phyloP scores from a whole-genome alignment of 2,888 invertebrate species.

The Parasteatoda lunata region DNA sequence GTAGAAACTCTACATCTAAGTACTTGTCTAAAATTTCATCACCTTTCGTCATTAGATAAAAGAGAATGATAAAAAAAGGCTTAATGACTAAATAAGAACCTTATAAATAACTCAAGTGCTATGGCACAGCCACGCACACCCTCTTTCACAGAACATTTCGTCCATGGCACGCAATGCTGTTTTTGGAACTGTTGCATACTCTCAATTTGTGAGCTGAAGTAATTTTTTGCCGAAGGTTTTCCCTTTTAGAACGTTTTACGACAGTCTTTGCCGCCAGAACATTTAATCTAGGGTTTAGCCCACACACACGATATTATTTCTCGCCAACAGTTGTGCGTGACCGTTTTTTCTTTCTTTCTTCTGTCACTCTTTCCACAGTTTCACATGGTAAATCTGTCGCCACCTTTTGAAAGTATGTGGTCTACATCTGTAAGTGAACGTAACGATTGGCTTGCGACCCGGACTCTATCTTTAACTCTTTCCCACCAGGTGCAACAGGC shows the following conservation, averaged over 20 bases:
- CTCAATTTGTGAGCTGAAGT: neutral
- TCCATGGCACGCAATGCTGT: neutral
- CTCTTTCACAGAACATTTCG: neutral
- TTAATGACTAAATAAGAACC: conserved; percentile 8
- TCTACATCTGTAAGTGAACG: too few species aligned
- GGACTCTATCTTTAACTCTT: too few species aligned
- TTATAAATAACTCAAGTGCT: conserved; percentile 23
- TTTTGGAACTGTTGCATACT: neutral
- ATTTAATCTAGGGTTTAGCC: neutral
- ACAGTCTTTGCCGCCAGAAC: neutral
- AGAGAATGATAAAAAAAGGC: neutral
- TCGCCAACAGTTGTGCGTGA: conserved; percentile 1
- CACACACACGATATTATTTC: neutral
- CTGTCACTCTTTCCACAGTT: too few species aligned
- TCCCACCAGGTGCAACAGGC: too few species aligned
- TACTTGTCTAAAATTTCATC: too few species aligned
- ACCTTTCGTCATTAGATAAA: neutral
- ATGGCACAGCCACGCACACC: neutral
- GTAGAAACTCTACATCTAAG: too few species aligned
- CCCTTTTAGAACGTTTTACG: neutral
- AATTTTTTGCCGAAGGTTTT: neutral
- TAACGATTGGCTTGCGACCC: too few species aligned
- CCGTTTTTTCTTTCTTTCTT: neutral
- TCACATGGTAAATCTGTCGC: too few species aligned
- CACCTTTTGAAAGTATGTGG: too few species aligned